phyloP scores from a whole-genome alignment of 2,113 vertebrate genomes.

The Chaenocephalus aceratus region DNA sequence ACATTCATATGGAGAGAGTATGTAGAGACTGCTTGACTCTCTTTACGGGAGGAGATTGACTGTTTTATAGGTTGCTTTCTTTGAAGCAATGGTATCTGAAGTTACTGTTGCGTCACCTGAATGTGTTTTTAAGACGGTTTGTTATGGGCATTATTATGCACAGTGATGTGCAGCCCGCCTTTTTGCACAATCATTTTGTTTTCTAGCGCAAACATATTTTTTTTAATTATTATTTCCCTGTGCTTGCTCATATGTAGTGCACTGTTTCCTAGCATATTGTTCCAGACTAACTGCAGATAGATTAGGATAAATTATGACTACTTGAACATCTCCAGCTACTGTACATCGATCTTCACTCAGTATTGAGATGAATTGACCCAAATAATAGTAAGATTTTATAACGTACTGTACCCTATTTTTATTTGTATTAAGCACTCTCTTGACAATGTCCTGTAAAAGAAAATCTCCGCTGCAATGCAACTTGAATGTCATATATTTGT shows the following conservation, averaged over 20 bases:
- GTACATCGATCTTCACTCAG: constrained; percentile 57
- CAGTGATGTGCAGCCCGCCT: constrained; percentile 37
- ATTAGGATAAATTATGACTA: constrained; percentile 59
- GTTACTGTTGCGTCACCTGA: constrained; percentile 40
- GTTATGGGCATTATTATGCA: constrained; percentile 58
- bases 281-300: constrained; percentile 49
- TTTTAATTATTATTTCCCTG: constrained; percentile 31
- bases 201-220: constrained; percentile 21
- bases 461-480: constrained; percentile 63
- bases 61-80: constrained; percentile 60
- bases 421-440: constrained; percentile 37
- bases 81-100: constrained; percentile 40
- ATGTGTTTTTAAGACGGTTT: constrained; percentile 43
- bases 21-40: constrained; percentile 50
- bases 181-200: constrained; percentile 69
- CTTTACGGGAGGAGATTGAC: constrained; percentile 45
- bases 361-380: constrained; percentile 50
- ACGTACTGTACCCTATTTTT: constrained; percentile 47
- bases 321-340: constrained; percentile 74
- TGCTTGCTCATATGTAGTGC: constrained; percentile 36
- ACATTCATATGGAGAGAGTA: constrained; percentile 57
- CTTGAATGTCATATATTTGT: constrained; percentile 70
- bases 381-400: constrained; percentile 56
- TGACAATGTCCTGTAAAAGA: constrained; percentile 49
- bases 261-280: constrained; percentile 47